These are phyloP conservation scores for Athene noctua DNA, from an alignment of 2,113 vertebrate genomes.

Conservation along the genomic window DNA sequence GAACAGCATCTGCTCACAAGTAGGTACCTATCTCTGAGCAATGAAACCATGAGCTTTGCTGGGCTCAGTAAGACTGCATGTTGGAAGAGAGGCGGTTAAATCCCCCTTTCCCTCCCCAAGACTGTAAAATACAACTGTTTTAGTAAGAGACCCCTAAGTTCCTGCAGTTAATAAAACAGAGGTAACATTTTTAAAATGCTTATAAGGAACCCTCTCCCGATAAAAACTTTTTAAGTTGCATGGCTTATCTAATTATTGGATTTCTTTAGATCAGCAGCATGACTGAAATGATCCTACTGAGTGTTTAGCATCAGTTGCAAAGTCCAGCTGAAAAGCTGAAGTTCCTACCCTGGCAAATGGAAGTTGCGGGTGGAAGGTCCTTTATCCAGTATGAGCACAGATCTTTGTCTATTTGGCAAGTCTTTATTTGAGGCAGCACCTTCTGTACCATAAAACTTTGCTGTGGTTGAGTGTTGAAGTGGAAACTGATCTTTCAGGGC, in stretches of 20 bases:
- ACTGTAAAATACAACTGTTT: not conserved
- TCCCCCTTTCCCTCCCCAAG: fast-evolving
- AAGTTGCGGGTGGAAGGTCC: not conserved
- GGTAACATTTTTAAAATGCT: not conserved
- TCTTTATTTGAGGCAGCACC: not conserved
- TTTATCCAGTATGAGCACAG: not conserved
- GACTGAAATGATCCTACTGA: not conserved
- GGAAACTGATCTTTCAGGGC: not conserved
- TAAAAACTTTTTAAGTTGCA: not conserved
- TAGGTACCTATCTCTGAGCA: not conserved
- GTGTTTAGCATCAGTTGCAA: not conserved
- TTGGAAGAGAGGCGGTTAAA: not conserved
- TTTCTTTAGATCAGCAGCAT: not conserved
- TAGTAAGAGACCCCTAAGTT: not conserved
- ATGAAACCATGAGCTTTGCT: not conserved
- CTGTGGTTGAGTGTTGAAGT: not conserved
- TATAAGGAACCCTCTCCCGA: not conserved
- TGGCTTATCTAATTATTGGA: not conserved
- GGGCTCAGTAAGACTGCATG: not conserved
- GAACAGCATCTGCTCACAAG: not conserved
- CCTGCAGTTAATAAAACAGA: not conserved
- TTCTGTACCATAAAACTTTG: not conserved
- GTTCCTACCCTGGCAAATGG: not conserved
- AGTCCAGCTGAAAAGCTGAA: not conserved
- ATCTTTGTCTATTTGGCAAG: not conserved